Conservation (phyloP, 1,140 invertebrate species). For the Linepithema humile region DNA sequence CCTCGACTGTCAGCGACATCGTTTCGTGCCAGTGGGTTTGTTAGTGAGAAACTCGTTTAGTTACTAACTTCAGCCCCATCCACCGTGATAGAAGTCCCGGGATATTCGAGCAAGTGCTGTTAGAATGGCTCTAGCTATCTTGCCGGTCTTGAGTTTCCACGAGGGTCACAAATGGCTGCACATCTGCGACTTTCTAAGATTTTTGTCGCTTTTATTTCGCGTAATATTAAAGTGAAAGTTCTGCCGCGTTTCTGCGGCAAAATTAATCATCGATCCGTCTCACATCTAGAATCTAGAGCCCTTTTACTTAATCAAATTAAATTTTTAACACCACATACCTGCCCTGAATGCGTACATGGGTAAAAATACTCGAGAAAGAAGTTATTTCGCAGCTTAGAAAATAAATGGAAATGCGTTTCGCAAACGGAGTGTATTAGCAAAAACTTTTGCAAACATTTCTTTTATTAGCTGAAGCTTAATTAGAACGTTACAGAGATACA, state of each 20-base stretch:
- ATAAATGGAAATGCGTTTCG: not conserved
- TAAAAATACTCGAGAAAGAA: not conserved
- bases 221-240: conserved; percentile 24
- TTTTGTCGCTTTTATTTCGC: conserved; percentile 41
- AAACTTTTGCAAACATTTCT: conserved; percentile 31
- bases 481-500: conserved; percentile 21
- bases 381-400: not conserved
- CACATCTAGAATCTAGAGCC: not conserved
- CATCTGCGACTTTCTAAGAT: conserved; percentile 5
- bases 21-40: conserved; percentile 74
- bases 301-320: too few species aligned
- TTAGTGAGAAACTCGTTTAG: conserved; percentile 77
- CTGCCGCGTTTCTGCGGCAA: not conserved
- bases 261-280: not conserved
- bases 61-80: conserved; percentile 69
- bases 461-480: conserved; percentile 40
- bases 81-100: conserved; percentile 65
- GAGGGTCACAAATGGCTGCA: conserved; percentile 44
- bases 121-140: conserved; percentile 49
- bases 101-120: conserved; percentile 58
- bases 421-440: not conserved
- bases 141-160: conserved; percentile 13
- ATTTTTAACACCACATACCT: too few species aligned
- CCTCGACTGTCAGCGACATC: conserved; percentile 70
- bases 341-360: too few species aligned